Conservation (phyloP, 2,888 invertebrate genomes). For the Aspidiotus rigidus region DNA sequence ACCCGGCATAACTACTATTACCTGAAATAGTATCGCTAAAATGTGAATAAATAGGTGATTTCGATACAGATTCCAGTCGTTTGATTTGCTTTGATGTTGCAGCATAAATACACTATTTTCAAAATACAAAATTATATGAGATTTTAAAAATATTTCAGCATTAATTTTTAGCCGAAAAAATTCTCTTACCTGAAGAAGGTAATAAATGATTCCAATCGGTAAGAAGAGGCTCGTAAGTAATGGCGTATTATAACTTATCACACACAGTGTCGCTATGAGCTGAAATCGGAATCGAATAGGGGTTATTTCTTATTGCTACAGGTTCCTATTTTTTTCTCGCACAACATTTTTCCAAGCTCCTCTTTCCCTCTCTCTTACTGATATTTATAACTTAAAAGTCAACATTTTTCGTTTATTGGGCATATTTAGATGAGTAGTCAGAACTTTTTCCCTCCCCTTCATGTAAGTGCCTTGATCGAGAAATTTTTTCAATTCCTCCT, state of each 20-base stretch:
- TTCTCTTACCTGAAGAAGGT: slow-evolving; percentile 55
- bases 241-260: slow-evolving; percentile 79
- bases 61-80: slow-evolving; percentile 81
- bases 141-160: no score
- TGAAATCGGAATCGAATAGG: slow-evolving; percentile 45
- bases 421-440: no score
- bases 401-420: no score
- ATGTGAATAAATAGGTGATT: slow-evolving; percentile 94
- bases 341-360: background rate
- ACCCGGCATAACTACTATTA: no score
- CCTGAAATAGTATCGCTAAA: slow-evolving; percentile 85
- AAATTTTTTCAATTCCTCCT: no score
- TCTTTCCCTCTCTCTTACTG: no score
- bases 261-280: slow-evolving; percentile 76
- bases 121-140: background rate
- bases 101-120: slow-evolving; percentile 78
- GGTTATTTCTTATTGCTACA: no score
- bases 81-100: slow-evolving; percentile 88
- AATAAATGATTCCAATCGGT: slow-evolving; percentile 72
- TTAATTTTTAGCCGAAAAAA: no score
- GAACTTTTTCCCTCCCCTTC: no score
- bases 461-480: no score
- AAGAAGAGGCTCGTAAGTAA: slow-evolving; percentile 67
- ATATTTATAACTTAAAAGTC: no score
- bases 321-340: no score